Percentiles rank a stretch among this genome's conserved stretches.
Evolutionary conservation across 2,888 invertebrate species (phyloP).

Genomic region (Antheraea assamensis): DNA sequence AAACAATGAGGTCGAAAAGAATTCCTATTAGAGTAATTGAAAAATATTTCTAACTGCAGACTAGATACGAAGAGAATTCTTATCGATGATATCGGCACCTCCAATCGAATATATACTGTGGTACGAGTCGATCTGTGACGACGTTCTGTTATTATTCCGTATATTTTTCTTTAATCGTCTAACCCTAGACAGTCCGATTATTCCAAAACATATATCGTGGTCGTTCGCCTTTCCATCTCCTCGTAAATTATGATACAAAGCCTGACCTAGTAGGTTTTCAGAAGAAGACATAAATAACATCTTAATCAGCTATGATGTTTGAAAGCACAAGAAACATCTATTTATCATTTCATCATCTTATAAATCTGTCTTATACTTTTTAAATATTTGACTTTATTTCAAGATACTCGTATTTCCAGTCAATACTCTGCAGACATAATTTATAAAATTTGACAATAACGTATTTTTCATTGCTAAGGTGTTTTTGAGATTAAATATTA

Average conservation of each 20-base stretch:
- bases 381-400: conserved; percentile 24
- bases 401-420: conserved; percentile 28
- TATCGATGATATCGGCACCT: not conserved
- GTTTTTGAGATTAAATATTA: not conserved
- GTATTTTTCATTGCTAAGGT: not conserved
- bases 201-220: not conserved
- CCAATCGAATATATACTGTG: not conserved
- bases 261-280: not conserved
- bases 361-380: conserved; percentile 28
- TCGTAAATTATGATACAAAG: not conserved
- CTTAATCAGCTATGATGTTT: conserved; percentile 1
- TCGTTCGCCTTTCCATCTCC: not conserved
- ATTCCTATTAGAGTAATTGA: no score
- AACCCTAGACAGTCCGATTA: not conserved
- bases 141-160: not conserved
- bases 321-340: conserved; percentile 25
- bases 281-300: not conserved
- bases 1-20: no score
- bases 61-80: not conserved
- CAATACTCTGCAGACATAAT: not conserved
- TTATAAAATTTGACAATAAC: not conserved
- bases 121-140: not conserved
- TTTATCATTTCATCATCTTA: conserved; percentile 26
- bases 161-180: not conserved
- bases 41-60: not conserved